Base-by-base conservation (phyloP, 2,113 vertebrate species). In the Sylvilagus bachmani region DNA sequence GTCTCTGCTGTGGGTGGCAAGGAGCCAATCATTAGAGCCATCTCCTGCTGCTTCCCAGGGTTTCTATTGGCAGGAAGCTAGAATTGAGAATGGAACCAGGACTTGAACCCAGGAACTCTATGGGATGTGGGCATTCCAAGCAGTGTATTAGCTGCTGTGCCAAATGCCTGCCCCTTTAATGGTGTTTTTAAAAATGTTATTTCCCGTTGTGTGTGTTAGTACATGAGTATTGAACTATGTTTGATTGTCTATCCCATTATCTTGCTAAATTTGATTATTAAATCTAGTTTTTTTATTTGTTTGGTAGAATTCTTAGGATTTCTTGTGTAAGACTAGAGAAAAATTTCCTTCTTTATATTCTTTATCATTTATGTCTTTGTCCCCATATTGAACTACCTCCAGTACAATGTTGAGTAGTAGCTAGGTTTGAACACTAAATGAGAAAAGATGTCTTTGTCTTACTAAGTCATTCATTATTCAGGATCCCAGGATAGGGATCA, bases 351-450 rank as follows among this genome's bases (percentile, higher is more conserved):
- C 29, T 81, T 51, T 73, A 13, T 66, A 4, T 84, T 67, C 29
- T 81, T 86, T 29, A 66, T 89, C 70, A 77, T 55, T 44, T 29
- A n/a, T 82, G 29, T 62, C 44, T 87, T 78, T 86, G 17, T 89
- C 74, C 9, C n/a, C 5, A 87, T 84, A n/a, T 22, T 92, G 17
- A 1, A 67, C 49, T 83, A 74, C 4, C 51, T 75, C 21, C 14
- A 66, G n/a, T 84, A 85, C 21, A 55, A 49, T 92, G 75, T 25
- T 82, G 69, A 77, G 36, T 66, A 86, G 55, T 70, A 80, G n/a
- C 71, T 93, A 53, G 77, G 67, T 96, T 87, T 95, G 44, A 83
- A 0, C 86, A 14, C 93, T 93, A 90, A 82, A 58, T 89, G 69
- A 89, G 10, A 74, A 10, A 10, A 25, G 4, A 38, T 14, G 6